Evolutionary conservation across 2,888 invertebrate species (phyloP), one percentile per base, ranked within the genome.

Genomic region (Rhagonycha fulva): DNA sequence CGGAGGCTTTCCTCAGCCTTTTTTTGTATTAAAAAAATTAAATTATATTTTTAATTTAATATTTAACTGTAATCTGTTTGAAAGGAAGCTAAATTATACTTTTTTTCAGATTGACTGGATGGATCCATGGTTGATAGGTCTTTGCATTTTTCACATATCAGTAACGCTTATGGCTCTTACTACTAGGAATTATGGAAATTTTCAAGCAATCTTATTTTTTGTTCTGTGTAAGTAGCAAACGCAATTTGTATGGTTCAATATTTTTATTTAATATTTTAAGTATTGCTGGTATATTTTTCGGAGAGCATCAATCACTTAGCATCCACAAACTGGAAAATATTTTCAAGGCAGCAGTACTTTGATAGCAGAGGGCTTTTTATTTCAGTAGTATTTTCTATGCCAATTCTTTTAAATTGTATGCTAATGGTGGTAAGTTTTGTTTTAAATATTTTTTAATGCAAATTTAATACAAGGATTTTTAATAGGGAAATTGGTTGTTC

Each of bases 291-390:
- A 12, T 97, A 96, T 86, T 96, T 95, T 86, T 96, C 97, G 23
- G 97, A 97, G 88, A 94, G 91, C 83, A 95, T 98, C 81, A 98
- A 98, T 86, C 94, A 96, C 89, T 91, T 95, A 79, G 97, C 96
- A 3, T 96, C 97, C 0, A 91, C 91, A 79, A 94, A 97, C 87
- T 97, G 96, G 96, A 92, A 93, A 83, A 89, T 93, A 76, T 97
- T 98, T 87, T 95, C 97, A 0, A 92, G 93, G 82, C 96, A 98
- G 83, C 97, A 97, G 86, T 98, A 97, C 87, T 98, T 98, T 87
- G 98, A 98, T 87, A 95, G 95, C 84, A 95, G 95, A 89, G 98
- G 98, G 19, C 90, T 97, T 71, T 98, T 98, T 87, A 97, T 98
- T 90, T 97, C 97, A 0, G 92, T 96, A 11, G 95, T 97, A 23